Conservation (phyloP, 2,113 vertebrate genomes). For the Stercorarius parasiticus region DNA sequence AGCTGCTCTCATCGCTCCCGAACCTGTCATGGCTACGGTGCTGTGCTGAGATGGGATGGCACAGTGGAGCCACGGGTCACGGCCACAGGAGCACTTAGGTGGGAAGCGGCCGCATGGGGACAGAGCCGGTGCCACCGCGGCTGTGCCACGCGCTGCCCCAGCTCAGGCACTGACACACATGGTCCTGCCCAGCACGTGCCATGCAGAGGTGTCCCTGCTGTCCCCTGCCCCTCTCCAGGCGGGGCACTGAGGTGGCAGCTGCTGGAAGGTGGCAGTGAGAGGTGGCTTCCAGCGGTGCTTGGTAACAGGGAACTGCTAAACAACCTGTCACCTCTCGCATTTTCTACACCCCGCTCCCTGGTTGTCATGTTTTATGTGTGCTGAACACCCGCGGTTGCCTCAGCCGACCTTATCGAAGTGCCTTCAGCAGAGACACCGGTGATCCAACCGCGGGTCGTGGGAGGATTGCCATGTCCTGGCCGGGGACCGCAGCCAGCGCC, state of each 20-base stretch:
- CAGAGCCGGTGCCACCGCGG: accelerated
- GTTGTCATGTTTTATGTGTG: background rate
- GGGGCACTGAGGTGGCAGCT: background rate
- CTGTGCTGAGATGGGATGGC: accelerated
- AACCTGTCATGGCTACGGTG: accelerated
- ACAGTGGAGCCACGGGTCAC: accelerated
- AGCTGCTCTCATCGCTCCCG: accelerated
- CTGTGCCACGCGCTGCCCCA: accelerated
- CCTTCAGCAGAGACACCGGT: background rate
- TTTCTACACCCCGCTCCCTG: background rate
- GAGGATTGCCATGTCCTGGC: background rate
- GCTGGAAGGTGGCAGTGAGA: background rate
- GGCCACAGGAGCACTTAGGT: accelerated
- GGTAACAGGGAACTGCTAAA: background rate
- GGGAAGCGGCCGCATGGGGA: accelerated
- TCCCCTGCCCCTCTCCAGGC: background rate
- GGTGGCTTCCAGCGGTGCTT: background rate
- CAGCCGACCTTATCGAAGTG: background rate
- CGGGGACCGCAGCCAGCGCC: accelerated
- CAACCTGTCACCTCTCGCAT: accelerated
- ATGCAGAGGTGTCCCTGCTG: background rate
- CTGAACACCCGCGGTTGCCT: accelerated
- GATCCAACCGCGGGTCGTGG: accelerated
- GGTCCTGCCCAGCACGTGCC: background rate
- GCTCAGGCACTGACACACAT: background rate